A percentile compares a stretch with the other conserved stretches of the same genome.
phyloP scores from a whole-genome alignment of 1,140 invertebrate species.

The Nebria ingens region DNA sequence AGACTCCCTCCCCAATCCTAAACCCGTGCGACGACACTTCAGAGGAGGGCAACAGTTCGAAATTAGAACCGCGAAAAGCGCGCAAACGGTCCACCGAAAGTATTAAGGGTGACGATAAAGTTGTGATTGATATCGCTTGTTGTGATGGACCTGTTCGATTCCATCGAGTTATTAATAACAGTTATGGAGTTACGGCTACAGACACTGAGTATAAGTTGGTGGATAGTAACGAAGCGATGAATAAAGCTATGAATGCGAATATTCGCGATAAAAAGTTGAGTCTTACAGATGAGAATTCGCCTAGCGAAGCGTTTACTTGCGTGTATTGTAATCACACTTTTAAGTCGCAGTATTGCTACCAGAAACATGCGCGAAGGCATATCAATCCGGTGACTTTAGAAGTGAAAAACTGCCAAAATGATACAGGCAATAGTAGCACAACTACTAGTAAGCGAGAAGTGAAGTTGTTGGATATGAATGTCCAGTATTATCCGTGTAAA shows the following conservation, averaged over 20 bases:
- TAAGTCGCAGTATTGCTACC: conserved; percentile 72
- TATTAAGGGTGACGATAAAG: conserved; percentile 31
- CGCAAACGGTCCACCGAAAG: conserved; percentile 17
- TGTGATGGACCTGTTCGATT: conserved; percentile 81
- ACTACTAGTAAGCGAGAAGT: conserved; percentile 40
- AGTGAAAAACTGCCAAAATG: conserved; percentile 19
- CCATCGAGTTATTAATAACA: conserved; percentile 64
- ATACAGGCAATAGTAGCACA: conserved; percentile 13
- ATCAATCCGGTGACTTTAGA: conserved; percentile 42
- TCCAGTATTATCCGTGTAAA: conserved; percentile 87
- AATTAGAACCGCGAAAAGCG: background rate
- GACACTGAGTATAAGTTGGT: conserved; percentile 18
- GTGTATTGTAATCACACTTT: conserved; percentile 70
- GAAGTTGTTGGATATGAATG: conserved; percentile 61
- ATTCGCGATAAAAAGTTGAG: conserved; percentile 33
- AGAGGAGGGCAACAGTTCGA: conserved; percentile 6
- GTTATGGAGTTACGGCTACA: conserved; percentile 41
- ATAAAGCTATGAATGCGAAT: conserved; percentile 38
- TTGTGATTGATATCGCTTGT: conserved; percentile 70
- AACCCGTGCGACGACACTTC: conserved; percentile 22
- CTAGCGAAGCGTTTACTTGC: conserved; percentile 50
- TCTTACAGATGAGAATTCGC: conserved; percentile 24
- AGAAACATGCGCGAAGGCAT: conserved; percentile 65
- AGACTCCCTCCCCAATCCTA: conserved; percentile 32
- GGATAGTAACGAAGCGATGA: conserved; percentile 32